Evolutionary conservation across 1,140 invertebrate genomes (phyloP).

Genomic region (Ctenoplectra terminalis): DNA sequence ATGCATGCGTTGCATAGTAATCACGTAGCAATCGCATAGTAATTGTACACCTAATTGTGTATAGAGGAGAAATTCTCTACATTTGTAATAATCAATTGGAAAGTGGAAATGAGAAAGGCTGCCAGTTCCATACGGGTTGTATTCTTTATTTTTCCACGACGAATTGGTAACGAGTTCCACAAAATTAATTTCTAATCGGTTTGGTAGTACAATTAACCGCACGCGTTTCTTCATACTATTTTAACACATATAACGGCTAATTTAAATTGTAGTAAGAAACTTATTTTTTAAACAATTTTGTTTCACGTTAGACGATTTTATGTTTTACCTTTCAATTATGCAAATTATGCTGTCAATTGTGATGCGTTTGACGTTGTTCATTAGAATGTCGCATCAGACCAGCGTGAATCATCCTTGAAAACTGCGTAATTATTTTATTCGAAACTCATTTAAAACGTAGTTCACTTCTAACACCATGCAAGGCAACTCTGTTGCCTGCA

Average conservation of each 20-base stretch:
- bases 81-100: constrained; percentile 21
- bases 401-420: constrained; percentile 20
- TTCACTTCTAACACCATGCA: constrained; percentile 20
- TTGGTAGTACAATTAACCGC: too few relatives aligned
- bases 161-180: background rate
- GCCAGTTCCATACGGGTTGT: constrained; percentile 1
- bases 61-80: constrained; percentile 14
- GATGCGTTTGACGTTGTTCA: background rate
- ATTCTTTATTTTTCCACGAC: background rate
- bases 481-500: constrained; percentile 4
- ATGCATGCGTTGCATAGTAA: constrained; percentile 10
- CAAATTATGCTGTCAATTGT: background rate
- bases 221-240: too few relatives aligned
- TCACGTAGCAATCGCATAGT: background rate
- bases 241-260: too few relatives aligned
- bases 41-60: constrained; percentile 14
- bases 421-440: constrained; percentile 25
- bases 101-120: constrained; percentile 24
- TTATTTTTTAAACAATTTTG: too few relatives aligned
- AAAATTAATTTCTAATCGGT: too few relatives aligned
- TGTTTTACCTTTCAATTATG: background rate
- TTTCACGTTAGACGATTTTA: background rate
- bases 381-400: background rate
- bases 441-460: constrained; percentile 15
- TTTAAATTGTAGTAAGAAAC: too few relatives aligned